Percentiles rank a stretch among this genome's conserved stretches.
phyloP scores from a whole-genome alignment of 1,140 invertebrate species.

The Lucilia sericata region DNA sequence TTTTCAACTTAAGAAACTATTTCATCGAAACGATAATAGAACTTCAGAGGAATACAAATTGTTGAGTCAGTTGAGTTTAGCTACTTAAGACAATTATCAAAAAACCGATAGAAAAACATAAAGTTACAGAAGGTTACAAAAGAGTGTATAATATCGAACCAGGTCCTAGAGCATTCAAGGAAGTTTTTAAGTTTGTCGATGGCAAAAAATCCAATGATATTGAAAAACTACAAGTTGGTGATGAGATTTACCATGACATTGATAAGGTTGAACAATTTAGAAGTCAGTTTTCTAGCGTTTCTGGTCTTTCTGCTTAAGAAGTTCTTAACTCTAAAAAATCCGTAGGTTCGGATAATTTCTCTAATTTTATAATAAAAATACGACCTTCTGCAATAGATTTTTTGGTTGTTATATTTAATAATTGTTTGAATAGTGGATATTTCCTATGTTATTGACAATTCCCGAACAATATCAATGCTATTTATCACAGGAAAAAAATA shows the following conservation, averaged over 20 bases:
- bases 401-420: background rate
- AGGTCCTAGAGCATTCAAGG: background rate
- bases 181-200: slow-evolving; percentile 10
- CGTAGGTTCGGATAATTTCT: background rate
- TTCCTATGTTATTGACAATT: background rate
- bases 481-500: too few species aligned
- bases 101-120: background rate
- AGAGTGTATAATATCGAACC: background rate
- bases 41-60: background rate
- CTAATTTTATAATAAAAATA: background rate
- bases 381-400: background rate
- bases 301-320: background rate
- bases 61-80: background rate
- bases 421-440: too few species aligned
- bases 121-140: background rate
- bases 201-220: too few species aligned
- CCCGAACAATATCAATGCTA: too few species aligned
- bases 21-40: background rate
- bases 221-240: too few species aligned
- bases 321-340: background rate
- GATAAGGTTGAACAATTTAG: too few species aligned
- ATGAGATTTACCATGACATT: too few species aligned
- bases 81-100: slow-evolving; percentile 3
- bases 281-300: background rate
- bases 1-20: background rate